Evolutionary conservation across 2,797 vertebrate genomes (phyloP).

Genomic region (Leontocebus nigricollis): DNA sequence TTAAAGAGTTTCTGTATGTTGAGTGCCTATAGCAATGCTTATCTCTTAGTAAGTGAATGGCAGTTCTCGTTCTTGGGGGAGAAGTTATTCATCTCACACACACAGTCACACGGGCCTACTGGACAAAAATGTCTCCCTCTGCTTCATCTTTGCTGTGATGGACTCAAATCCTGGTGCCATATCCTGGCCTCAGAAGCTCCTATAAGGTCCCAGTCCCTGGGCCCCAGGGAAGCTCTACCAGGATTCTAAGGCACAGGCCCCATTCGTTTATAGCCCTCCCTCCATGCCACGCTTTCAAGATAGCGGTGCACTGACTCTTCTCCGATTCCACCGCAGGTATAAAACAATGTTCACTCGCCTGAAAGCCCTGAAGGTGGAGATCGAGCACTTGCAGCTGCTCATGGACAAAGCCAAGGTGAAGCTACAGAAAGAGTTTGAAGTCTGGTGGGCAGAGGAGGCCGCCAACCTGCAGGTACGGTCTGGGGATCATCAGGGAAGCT

Average conservation of each 20-base stretch:
- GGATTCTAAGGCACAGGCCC: background rate
- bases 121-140: background rate
- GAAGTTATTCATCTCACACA: background rate
- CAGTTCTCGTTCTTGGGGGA: background rate
- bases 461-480: conserved; percentile 86
- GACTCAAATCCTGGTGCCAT: background rate
- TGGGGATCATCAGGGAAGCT: fast-evolving
- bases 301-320: background rate
- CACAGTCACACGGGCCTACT: fast-evolving
- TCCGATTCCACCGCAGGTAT: conserved; percentile 85
- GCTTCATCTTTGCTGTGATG: background rate
- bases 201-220: background rate
- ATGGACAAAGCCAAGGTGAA: conserved; percentile 91
- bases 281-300: background rate
- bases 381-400: conserved; percentile 94
- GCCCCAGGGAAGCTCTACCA: background rate
- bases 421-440: conserved; percentile 93
- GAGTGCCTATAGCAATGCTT: background rate
- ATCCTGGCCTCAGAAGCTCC: background rate
- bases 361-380: conserved; percentile 93
- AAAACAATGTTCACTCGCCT: conserved; percentile 87
- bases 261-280: too few relatives aligned
- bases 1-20: fast-evolving
- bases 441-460: conserved; percentile 92
- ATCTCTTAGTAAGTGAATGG: background rate